phyloP scores from a whole-genome alignment of 2,113 vertebrate species.

The Carassius carassius region DNA sequence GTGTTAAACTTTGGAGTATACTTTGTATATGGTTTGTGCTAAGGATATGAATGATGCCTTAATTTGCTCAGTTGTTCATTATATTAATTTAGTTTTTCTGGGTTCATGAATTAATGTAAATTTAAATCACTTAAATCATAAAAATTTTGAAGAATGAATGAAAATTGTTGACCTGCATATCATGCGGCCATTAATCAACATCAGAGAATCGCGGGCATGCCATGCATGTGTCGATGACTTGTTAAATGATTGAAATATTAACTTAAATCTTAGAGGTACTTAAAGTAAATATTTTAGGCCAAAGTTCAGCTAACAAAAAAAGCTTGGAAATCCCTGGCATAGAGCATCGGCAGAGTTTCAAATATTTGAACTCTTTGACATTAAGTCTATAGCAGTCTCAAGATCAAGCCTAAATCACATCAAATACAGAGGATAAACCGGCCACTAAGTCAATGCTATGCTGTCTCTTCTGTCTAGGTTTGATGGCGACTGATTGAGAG shows the following conservation, averaged over 20 bases:
- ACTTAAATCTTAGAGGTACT: not conserved
- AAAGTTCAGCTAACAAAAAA: not conserved
- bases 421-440: not conserved
- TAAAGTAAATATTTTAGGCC: not conserved
- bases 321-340: not conserved
- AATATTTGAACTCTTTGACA: slow-evolving; percentile 16
- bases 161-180: too few relatives aligned
- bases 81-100: too few relatives aligned
- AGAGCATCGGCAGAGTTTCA: not conserved
- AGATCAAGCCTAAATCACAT: not conserved
- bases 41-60: not conserved
- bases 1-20: not conserved
- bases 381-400: not conserved
- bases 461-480: slow-evolving; percentile 14
- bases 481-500: not conserved
- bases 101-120: too few relatives aligned
- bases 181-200: too few relatives aligned
- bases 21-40: not conserved
- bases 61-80: not conserved
- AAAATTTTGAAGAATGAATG: too few relatives aligned
- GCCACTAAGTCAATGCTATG: not conserved
- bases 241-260: not conserved
- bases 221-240: too few relatives aligned
- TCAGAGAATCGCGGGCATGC: too few relatives aligned
- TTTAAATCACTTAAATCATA: too few relatives aligned